Evolutionary conservation across 2,888 invertebrate species (phyloP).

Genomic region (Cephus runcator): DNA sequence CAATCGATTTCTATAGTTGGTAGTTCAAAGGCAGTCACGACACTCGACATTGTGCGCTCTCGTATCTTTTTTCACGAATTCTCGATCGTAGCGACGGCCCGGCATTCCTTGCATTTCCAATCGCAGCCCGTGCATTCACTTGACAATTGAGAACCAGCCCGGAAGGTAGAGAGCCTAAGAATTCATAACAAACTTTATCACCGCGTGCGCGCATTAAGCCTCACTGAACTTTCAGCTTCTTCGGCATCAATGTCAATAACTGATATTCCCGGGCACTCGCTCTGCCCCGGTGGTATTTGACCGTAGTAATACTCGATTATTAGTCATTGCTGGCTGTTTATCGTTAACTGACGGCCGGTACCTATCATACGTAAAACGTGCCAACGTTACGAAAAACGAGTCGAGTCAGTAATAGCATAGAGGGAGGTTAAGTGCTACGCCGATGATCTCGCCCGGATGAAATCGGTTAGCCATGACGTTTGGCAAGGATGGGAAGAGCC

Average conservation of each 20-base stretch:
- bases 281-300: background rate
- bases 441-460: background rate
- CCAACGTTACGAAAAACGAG: background rate
- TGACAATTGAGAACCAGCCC: background rate
- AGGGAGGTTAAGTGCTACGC: background rate
- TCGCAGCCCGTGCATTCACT: constrained; percentile 1
- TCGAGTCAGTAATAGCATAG: background rate
- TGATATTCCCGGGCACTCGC: background rate
- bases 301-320: too few relatives aligned
- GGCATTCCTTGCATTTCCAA: constrained; percentile 7
- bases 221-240: background rate
- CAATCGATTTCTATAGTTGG: constrained; percentile 25
- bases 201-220: background rate
- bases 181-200: background rate
- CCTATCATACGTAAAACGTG: background rate
- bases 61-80: constrained; percentile 8
- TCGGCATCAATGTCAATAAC: background rate
- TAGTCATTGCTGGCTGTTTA: too few relatives aligned
- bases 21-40: background rate
- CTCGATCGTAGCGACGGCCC: background rate
- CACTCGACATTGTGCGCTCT: constrained; percentile 2
- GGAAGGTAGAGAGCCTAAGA: background rate
- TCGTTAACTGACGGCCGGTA: too few relatives aligned
- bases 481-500: constrained; percentile 3
- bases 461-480: background rate